Base-by-base conservation (phyloP, 2,113 vertebrate genomes). In the Thalassarche chlororhynchos region DNA sequence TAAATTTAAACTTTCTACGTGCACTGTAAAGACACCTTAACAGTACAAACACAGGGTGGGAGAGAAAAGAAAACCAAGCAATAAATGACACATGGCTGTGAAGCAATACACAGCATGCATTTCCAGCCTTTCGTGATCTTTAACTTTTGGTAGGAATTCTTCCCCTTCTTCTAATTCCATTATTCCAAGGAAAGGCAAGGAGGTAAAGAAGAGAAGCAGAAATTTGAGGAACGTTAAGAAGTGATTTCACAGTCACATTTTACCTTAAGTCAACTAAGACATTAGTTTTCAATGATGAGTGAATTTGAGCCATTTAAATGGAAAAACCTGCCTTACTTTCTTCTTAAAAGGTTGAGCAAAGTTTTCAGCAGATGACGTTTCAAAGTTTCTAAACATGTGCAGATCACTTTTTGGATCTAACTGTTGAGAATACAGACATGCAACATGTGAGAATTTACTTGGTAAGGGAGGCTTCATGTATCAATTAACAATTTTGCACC, bases 401-500 rank as follows among this genome's bases (percentile, higher is more conserved):
- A 71, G 52, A 40, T 71, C 58, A 26, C n/a, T 71, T 62, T 92
- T 66, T 34, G 32, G 20, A 47, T 83, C 34, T 58, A 60, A 42
- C 29, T 72, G 13, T 25, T 76, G n/a, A 84, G 74, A 91, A 79
- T 5, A 46, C 2, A 61, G 12, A 52, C 38, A 20, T 5, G 29
- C 14, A 87, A 42, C 17, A 44, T 5, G 3, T 13, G 47, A 89
- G 29, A 82, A 80, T 38, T 64, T 68, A 61, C 34, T 58, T 25
- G n/a, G 57, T 65, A 61, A 58, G 26, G 51, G 76, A 89, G 61
- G 71, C 42, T 87, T 46, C 29, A 9, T 12, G 10, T 61, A 78
- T 51, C 79, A 84, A 90, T 91, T 90, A 95, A 95, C 87, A 84
- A 83, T 96, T 97, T 96, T 91, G 76, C 93, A 94, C 72, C 91